Evolutionary conservation across 2,888 invertebrate genomes (phyloP).

Genomic region (Vannuccia rotundouncinata): DNA sequence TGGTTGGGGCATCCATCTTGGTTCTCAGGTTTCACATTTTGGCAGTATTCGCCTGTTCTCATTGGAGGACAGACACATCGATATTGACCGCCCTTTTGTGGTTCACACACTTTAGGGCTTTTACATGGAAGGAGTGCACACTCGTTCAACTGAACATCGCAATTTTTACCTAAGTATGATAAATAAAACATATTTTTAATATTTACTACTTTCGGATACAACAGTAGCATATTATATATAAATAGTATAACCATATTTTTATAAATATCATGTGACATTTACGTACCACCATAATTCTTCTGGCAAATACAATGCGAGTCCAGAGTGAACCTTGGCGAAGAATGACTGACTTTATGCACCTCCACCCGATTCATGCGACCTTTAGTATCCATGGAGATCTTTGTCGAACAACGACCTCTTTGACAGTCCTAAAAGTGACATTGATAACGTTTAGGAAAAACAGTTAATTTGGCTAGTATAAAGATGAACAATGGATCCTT

Average conservation of each 20-base stretch:
- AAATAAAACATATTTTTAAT: neutral
- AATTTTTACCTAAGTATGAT: neutral
- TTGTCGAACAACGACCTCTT: neutral
- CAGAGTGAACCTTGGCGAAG: neutral
- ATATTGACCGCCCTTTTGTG: neutral
- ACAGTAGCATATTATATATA: too few species aligned
- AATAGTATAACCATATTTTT: too few species aligned
- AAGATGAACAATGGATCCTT: neutral
- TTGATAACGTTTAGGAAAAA: too few species aligned
- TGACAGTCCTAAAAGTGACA: conserved; percentile 21
- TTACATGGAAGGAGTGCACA: neutral
- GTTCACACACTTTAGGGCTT: conserved; percentile 10
- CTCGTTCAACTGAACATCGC: conserved; percentile 11
- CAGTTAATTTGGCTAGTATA: too few species aligned
- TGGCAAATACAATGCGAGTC: neutral
- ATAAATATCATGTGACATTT: neutral
- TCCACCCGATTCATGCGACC: conserved; percentile 13
- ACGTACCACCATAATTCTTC: conserved; percentile 1
- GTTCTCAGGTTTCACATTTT: neutral
- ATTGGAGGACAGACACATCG: conserved; percentile 20
- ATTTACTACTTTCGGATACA: neutral
- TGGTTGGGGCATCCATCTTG: neutral
- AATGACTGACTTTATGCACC: conserved; percentile 2
- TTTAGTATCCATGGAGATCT: neutral
- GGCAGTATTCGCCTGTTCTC: neutral